Percentiles rank a stretch among this genome's conserved stretches.
phyloP scores from a whole-genome alignment of 2,888 invertebrate genomes.

The Dyspetes luteomarginatus region DNA sequence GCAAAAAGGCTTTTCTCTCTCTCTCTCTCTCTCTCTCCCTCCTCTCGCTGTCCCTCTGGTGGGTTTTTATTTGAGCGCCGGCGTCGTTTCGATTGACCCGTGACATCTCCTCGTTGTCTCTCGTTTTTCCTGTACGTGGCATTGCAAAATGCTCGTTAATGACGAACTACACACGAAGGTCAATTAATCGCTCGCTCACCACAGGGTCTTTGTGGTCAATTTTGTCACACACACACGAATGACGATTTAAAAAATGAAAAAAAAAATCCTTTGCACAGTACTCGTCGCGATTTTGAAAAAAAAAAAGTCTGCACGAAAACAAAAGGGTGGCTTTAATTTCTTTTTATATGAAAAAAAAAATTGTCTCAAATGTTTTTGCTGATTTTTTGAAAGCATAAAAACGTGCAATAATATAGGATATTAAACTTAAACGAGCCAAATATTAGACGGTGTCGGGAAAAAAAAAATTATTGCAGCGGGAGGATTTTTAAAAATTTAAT shows the following conservation, averaged over 20 bases:
- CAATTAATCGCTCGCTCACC: constrained; percentile 34
- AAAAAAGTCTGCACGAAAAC: too few species aligned
- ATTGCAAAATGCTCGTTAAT: constrained; percentile 37
- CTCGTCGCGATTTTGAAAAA: not conserved
- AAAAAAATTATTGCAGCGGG: too few species aligned
- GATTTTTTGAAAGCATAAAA: too few species aligned
- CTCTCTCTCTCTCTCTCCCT: constrained; percentile 4
- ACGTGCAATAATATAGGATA: too few species aligned
- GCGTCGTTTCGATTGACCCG: constrained; percentile 67
- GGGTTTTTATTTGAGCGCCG: constrained; percentile 63
- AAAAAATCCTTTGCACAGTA: not conserved
- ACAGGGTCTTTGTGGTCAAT: constrained; percentile 49
- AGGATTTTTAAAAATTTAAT: too few species aligned
- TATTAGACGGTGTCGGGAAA: too few species aligned
- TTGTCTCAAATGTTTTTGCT: too few species aligned
- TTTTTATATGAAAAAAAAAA: too few species aligned
- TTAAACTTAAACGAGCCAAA: too few species aligned
- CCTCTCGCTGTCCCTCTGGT: not conserved
- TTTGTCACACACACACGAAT: constrained; percentile 19
- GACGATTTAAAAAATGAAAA: not conserved
- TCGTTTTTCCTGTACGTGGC: constrained; percentile 49
- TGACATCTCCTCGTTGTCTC: constrained; percentile 62
- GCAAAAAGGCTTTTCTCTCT: not conserved
- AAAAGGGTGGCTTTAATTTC: too few species aligned
- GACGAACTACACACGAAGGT: constrained; percentile 58